Conservation (phyloP, 2,113 vertebrate genomes). For the Pipa parva region DNA sequence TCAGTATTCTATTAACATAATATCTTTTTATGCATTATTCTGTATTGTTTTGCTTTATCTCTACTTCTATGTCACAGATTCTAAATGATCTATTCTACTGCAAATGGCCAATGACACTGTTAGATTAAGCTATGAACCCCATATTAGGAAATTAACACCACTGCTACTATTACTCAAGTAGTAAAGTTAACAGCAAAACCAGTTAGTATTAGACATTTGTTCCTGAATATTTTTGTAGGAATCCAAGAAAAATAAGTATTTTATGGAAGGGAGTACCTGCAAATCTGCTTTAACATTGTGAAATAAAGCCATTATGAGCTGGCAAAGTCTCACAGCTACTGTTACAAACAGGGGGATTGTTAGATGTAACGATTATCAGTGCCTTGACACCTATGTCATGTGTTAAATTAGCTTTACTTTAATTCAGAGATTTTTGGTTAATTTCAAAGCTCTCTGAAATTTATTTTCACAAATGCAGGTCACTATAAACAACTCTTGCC, state of each 20-base stretch:
- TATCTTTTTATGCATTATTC: too few species aligned
- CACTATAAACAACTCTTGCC: conserved; percentile 61
- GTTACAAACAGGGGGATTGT: conserved; percentile 65
- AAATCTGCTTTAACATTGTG: conserved; percentile 40
- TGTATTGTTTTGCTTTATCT: too few species aligned
- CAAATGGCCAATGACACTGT: too few species aligned
- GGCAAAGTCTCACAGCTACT: conserved; percentile 57
- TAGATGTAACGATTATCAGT: conserved; percentile 67
- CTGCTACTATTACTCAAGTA: conserved; percentile 39
- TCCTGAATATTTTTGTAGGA: conserved; percentile 52
- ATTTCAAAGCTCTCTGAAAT: conserved; percentile 73
- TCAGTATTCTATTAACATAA: too few species aligned
- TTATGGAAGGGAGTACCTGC: conserved; percentile 49
- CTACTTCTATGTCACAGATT: too few species aligned
- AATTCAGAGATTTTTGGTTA: conserved; percentile 69
- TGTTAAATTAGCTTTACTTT: conserved; percentile 56
- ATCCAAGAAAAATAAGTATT: conserved; percentile 55
- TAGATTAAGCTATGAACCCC: too few species aligned
- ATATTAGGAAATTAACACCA: too few species aligned
- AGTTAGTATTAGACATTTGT: conserved; percentile 54
- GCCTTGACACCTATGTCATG: conserved; percentile 59
- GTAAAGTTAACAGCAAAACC: conserved; percentile 43
- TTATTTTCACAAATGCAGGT: conserved; percentile 56
- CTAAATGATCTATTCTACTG: too few species aligned
- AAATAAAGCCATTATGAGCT: conserved; percentile 59